These are phyloP conservation scores for Anabas testudineus DNA, from an alignment of 2,797 vertebrate species.

Conservation along the genomic window DNA sequence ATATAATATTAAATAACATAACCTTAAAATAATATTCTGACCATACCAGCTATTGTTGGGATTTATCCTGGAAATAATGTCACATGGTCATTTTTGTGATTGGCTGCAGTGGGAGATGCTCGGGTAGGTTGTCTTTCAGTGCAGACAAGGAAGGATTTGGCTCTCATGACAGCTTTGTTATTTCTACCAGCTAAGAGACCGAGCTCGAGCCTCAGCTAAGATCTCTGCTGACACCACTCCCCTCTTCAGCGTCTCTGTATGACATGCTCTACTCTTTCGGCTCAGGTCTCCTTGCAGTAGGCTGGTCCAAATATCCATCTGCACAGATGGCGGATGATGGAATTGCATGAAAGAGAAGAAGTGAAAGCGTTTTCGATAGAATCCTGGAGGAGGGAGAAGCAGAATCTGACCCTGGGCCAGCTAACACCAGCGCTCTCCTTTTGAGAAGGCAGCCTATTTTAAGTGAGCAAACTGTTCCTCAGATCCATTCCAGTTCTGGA, in stretches of 20 bases:
- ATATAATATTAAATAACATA: too few relatives aligned
- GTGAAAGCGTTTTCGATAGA: constrained; percentile 45
- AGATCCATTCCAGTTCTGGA: constrained; percentile 25
- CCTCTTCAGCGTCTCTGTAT: constrained; percentile 14
- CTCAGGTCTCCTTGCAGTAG: constrained; percentile 12
- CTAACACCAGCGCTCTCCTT: constrained; percentile 36
- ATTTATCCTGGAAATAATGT: too few relatives aligned
- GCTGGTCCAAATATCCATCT: constrained; percentile 22
- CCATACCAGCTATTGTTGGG: too few relatives aligned
- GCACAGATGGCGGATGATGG: constrained; percentile 39
- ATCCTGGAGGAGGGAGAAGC: constrained; percentile 51
- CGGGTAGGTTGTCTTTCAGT: constrained; percentile 30
- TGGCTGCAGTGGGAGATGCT: constrained; percentile 26
- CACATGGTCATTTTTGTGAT: too few relatives aligned
- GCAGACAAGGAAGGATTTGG: constrained; percentile 33
- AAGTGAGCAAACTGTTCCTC: constrained; percentile 36
- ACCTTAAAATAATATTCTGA: too few relatives aligned
- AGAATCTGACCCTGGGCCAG: constrained; percentile 48
- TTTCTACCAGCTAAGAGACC: constrained; percentile 51
- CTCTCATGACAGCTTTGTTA: constrained; percentile 25
- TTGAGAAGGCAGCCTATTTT: constrained; percentile 44
- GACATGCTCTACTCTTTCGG: constrained; percentile 36
- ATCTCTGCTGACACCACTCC: constrained; percentile 26
- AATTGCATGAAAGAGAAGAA: constrained; percentile 33
- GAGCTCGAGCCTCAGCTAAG: constrained; percentile 41